phyloP scores from a whole-genome alignment of 2,888 invertebrate species.

The Xanthia icteritia region DNA sequence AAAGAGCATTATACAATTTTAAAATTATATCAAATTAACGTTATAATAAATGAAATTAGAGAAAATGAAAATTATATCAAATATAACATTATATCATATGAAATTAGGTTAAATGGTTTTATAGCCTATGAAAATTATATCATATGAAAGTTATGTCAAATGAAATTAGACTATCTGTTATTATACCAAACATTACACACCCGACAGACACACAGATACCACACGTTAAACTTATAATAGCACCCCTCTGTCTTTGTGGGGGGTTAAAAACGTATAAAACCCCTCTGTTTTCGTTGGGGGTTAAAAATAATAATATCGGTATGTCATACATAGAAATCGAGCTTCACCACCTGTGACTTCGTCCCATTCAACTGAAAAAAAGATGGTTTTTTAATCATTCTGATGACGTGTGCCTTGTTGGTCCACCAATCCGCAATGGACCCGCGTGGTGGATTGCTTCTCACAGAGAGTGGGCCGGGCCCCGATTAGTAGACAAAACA shows the following conservation, averaged over 20 bases:
- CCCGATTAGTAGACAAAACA: no score
- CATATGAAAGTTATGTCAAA: no score
- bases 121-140: no score
- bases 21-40: no score
- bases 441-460: background rate
- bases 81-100: no score
- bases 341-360: background rate
- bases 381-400: background rate
- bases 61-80: no score
- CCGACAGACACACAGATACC: background rate
- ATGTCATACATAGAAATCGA: background rate
- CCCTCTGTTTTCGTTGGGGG: constrained; percentile 2
- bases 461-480: background rate
- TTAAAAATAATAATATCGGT: background rate
- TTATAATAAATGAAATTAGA: no score
- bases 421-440: background rate
- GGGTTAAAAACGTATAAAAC: background rate
- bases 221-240: constrained; percentile 5
- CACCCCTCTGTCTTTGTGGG: background rate
- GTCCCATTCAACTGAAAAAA: constrained; percentile 4
- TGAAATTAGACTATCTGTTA: no score
- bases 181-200: no score
- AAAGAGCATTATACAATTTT: no score
- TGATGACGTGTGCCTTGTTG: background rate
- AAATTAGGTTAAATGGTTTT: no score